Conservation (phyloP, 1,140 invertebrate genomes). For the Drosophila carrolli region DNA sequence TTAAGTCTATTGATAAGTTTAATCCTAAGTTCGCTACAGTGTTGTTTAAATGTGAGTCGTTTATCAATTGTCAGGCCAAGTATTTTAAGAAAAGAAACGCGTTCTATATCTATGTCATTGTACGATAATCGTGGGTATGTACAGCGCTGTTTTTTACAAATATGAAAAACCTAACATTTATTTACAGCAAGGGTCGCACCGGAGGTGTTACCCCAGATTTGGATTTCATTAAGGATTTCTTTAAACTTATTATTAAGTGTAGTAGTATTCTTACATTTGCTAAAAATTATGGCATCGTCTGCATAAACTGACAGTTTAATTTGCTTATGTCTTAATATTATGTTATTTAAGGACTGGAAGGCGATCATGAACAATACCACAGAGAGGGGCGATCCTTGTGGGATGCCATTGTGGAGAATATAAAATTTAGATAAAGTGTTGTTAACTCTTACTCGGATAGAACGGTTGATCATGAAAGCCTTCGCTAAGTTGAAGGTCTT, state of each 20-base stretch:
- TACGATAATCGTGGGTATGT: not conserved
- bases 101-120: slow-evolving; percentile 8
- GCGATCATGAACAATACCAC: too few species aligned
- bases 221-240: slow-evolving; percentile 4
- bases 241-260: too few species aligned
- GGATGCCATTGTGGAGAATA: not conserved
- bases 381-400: too few species aligned
- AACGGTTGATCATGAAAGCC: slow-evolving; percentile 14
- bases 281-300: too few species aligned
- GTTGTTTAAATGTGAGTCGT: slow-evolving; percentile 26
- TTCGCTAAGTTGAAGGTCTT: slow-evolving; percentile 8
- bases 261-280: too few species aligned
- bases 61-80: slow-evolving; percentile 9
- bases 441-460: slow-evolving; percentile 9
- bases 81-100: not conserved
- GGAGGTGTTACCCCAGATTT: slow-evolving; percentile 9
- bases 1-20: slow-evolving; percentile 20
- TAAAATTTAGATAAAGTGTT: slow-evolving; percentile 18
- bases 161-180: not conserved
- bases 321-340: too few species aligned
- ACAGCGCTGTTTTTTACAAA: slow-evolving; percentile 1
- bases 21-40: slow-evolving; percentile 16
- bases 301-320: too few species aligned
- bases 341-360: too few species aligned
- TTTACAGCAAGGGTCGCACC: slow-evolving; percentile 6